A percentile compares a stretch with the other conserved stretches of the same genome.
Evolutionary conservation across 1,140 invertebrate species (phyloP).

Genomic region (Neodiprion pinetum): DNA sequence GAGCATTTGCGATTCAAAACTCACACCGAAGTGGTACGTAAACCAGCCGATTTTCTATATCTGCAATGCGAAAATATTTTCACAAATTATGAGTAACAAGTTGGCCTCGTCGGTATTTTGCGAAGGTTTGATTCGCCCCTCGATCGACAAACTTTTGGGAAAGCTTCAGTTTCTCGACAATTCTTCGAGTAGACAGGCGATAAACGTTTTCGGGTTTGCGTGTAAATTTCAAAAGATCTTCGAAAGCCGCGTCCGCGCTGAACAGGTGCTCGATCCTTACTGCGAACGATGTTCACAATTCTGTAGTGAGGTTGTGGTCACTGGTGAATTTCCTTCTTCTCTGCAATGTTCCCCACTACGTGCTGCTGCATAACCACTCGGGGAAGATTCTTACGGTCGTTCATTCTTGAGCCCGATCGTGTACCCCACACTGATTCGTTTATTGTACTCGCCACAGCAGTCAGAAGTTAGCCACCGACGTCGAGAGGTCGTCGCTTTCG

Average conservation of each 20-base stretch:
- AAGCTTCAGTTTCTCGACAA: no score
- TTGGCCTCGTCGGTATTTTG: no score
- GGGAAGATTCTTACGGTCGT: not conserved
- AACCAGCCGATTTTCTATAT: no score
- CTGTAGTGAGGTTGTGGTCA: not conserved
- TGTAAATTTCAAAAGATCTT: no score
- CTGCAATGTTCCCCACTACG: not conserved
- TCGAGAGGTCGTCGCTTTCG: not conserved
- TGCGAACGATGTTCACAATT: not conserved
- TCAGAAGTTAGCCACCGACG: not conserved
- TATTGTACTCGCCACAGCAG: not conserved
- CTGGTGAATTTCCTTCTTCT: not conserved
- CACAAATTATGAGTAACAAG: no score
- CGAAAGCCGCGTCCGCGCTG: not conserved
- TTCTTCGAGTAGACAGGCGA: no score
- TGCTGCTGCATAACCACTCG: not conserved
- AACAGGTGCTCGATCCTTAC: not conserved
- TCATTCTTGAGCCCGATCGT: not conserved
- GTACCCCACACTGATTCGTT: not conserved
- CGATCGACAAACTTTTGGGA: no score
- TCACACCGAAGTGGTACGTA: no score
- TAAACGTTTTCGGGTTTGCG: no score
- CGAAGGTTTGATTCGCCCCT: no score
- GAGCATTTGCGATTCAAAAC: no score
- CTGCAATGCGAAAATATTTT: no score